Evolutionary conservation across 1,140 invertebrate species (phyloP).

Genomic region (Drosophila nigromelanica): DNA sequence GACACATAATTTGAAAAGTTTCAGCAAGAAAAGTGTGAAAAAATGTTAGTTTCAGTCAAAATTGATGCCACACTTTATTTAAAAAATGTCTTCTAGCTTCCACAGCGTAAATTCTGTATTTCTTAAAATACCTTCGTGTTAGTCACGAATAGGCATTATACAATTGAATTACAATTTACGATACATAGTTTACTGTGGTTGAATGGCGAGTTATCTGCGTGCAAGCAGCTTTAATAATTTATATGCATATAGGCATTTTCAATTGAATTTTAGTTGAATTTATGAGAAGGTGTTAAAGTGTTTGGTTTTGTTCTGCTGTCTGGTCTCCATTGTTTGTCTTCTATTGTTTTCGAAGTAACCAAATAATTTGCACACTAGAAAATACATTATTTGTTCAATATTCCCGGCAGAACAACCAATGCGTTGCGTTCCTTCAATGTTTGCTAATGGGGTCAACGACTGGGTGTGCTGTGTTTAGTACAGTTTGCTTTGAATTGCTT

Average conservation of each 20-base stretch:
- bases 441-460: constrained; percentile 6
- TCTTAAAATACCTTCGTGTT: constrained; percentile 56
- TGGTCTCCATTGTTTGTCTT: constrained; percentile 52
- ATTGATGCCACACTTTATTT: constrained; percentile 46
- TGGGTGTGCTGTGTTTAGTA: not conserved
- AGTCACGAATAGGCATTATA: not conserved
- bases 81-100: constrained; percentile 17
- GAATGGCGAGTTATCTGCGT: constrained; percentile 42
- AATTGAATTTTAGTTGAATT: constrained; percentile 82
- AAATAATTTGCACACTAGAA: constrained; percentile 61
- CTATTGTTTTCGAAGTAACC: constrained; percentile 18
- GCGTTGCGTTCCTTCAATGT: not conserved
- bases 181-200: constrained; percentile 29
- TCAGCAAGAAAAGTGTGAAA: constrained; percentile 72
- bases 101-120: constrained; percentile 54
- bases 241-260: constrained; percentile 71
- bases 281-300: constrained; percentile 54
- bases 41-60: constrained; percentile 72
- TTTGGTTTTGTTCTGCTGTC: constrained; percentile 56
- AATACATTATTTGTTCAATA: constrained; percentile 60
- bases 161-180: constrained; percentile 18
- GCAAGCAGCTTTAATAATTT: no score
- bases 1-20: constrained; percentile 81
- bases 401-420: not conserved
- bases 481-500: not conserved